phyloP scores from a whole-genome alignment of 35 echinoderm and acorn worm genomes.

The Ptychodera flava region DNA sequence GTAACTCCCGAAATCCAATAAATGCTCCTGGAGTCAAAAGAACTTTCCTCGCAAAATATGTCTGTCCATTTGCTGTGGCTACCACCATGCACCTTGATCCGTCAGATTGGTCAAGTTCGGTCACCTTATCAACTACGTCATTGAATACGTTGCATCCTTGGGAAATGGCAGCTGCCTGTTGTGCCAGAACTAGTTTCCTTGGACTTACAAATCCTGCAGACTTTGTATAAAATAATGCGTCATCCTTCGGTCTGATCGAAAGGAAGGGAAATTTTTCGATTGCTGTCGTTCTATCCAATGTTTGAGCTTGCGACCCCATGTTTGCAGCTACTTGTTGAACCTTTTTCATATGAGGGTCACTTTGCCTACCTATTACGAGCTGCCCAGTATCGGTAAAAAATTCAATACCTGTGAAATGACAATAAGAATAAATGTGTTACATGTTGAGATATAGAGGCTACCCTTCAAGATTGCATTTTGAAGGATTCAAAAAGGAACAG shows the following conservation, averaged over 20 bases:
- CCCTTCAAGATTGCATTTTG: too few species aligned
- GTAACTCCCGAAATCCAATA: constrained; percentile 44
- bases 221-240: background rate
- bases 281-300: background rate
- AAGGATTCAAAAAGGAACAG: too few species aligned
- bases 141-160: background rate
- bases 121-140: background rate
- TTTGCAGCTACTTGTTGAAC: constrained; percentile 5
- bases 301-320: background rate
- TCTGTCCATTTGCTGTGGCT: constrained; percentile 16
- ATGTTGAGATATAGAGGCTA: too few species aligned
- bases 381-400: constrained; percentile 55
- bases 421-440: constrained; percentile 15
- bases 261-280: constrained; percentile 13
- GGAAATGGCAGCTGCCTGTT: background rate
- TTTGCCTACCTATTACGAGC: constrained; percentile 20
- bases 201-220: background rate
- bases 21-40: constrained; percentile 74
- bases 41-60: constrained; percentile 35
- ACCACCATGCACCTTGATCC: background rate
- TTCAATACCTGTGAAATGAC: constrained; percentile 34
- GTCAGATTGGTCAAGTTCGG: background rate
- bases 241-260: background rate
- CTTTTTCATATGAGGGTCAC: background rate
- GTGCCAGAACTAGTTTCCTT: background rate